A percentile compares a stretch with the other conserved stretches of the same genome.
Conservation (phyloP, 2,113 vertebrate genomes). For the Anolis sagrei region DNA sequence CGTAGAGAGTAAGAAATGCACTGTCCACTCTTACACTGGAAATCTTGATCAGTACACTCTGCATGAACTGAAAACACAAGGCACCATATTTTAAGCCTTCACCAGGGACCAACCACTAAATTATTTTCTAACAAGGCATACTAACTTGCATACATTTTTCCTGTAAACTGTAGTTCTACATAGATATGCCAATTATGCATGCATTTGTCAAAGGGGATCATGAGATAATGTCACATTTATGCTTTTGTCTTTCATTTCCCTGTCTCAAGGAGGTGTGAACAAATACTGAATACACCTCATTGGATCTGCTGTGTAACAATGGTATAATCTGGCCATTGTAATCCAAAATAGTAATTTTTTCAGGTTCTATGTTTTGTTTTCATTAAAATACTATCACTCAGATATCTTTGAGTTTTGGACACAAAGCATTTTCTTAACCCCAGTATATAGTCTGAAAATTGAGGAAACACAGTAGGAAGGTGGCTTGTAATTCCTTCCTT, state of each 20-base stretch:
- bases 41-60: constrained; percentile 71
- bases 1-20: constrained; percentile 81
- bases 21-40: constrained; percentile 83
- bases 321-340: neutral
- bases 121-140: neutral
- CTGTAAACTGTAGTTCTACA: neutral
- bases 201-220: neutral
- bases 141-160: neutral
- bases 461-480: neutral
- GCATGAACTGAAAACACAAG: constrained; percentile 63
- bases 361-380: too few relatives aligned
- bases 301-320: neutral
- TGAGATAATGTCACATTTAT: neutral
- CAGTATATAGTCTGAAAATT: neutral
- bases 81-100: neutral
- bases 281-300: neutral
- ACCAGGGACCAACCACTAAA: neutral
- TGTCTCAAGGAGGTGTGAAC: neutral
- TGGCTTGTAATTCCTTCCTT: neutral
- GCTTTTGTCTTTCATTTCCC: neutral
- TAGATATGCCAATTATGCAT: neutral
- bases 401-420: neutral
- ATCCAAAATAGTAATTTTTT: too few relatives aligned
- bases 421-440: neutral
- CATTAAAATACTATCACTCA: neutral